Base-by-base conservation (phyloP, 2,888 invertebrate species). In the Rhyacophila evoluta region DNA sequence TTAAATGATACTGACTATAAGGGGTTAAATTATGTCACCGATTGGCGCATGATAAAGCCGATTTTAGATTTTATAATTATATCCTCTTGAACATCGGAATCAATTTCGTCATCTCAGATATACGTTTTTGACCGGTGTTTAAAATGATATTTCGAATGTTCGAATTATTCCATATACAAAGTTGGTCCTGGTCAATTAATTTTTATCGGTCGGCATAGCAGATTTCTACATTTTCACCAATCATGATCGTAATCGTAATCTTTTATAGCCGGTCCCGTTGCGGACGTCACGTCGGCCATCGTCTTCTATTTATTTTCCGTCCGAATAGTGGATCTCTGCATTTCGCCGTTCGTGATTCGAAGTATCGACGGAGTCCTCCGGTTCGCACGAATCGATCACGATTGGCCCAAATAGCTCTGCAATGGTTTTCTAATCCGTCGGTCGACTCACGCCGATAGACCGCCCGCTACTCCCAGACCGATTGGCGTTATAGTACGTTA, bases 391-490 rank as follows among this genome's bases (percentile, higher is more conserved):
- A 55, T 67, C 77, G 68, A 74, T 71, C 81, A 81, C 81, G 81
- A 81, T 72, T 81, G 81, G 68, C 81, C 81, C 79, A 81, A 81
- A 81, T 81, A 81, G 78, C 69, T n/a, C n/a, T 77, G 70, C 78
- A 28, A 71, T 67, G 71, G 78, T 76, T 78, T 81, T 81, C 81
- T 78, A 81, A 81, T 81, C 81, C 69, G 76, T 27, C 74, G 79
- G 76, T 55, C 55, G 70, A 25, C 78, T 81, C 81, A 81, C 81
- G 81, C 78, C 6, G 28, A 28, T 41, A 19, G 38, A n/a, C 29
- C 69, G 74, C 29, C 70, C 29, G 33, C 28, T n/a, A 70, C 28
- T 70, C 28, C 27, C 55, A 25, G 72, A 72, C 37, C 15, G 25
- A 25, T 25, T 38, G 73, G 41, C 41, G 27, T 39, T n/a, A 15